phyloP scores from a whole-genome alignment of 2,797 vertebrate species.

The Tauraco hartlaubi region DNA sequence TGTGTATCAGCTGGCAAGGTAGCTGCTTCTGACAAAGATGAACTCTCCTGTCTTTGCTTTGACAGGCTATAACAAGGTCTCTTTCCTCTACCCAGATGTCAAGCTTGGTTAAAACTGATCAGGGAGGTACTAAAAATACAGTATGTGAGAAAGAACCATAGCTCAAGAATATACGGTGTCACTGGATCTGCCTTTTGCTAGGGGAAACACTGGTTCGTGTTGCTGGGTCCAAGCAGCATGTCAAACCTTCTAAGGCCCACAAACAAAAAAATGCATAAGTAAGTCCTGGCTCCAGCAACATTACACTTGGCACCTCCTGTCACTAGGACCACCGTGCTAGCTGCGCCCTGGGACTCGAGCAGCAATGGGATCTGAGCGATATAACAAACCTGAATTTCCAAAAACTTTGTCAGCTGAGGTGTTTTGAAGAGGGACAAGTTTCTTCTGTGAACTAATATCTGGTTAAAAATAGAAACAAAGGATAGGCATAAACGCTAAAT shows the following conservation, averaged over 20 bases:
- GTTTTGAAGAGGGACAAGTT: not conserved
- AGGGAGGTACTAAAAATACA: not conserved
- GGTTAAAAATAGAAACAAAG: not conserved
- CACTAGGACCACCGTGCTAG: not conserved
- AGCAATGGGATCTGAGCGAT: not conserved
- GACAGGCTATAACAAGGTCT: not conserved
- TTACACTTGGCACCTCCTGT: not conserved
- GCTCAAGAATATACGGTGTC: fast-evolving
- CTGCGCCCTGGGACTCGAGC: not conserved
- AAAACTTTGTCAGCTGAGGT: not conserved
- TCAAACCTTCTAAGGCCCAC: not conserved
- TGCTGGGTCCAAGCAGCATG: not conserved
- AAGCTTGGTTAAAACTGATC: not conserved
- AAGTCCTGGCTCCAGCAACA: not conserved
- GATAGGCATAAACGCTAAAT: not conserved
- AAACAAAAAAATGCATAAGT: fast-evolving
- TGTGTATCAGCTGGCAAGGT: not conserved
- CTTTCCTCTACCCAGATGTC: not conserved
- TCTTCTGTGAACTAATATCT: not conserved
- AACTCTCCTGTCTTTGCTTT: not conserved
- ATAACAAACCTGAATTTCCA: not conserved
- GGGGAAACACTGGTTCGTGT: fast-evolving
- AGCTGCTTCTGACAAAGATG: not conserved
- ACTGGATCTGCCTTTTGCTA: not conserved
- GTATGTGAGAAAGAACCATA: not conserved